Conservation (phyloP, 2,888 invertebrate species). For the Dione vanillae region DNA sequence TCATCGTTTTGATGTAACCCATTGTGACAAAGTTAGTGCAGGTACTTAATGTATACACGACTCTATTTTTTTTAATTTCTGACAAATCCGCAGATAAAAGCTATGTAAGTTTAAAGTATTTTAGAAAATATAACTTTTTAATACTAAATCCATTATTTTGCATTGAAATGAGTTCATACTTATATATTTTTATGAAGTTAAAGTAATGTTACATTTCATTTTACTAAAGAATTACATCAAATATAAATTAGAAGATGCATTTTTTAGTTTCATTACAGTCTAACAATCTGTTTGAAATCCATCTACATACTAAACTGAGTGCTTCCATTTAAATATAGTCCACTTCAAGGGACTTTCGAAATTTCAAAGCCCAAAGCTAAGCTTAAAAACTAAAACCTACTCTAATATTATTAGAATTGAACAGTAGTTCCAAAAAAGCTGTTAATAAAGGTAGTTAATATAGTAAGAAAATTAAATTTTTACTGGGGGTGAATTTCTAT, state of each 20-base stretch:
- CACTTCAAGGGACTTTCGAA: conserved; percentile 2
- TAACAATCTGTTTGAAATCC: neutral
- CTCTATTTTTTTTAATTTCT: no score
- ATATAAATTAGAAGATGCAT: neutral
- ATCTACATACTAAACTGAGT: neutral
- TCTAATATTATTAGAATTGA: neutral
- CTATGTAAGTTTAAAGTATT: no score
- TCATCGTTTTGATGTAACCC: no score
- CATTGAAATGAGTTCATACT: neutral
- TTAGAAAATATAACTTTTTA: neutral
- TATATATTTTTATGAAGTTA: neutral
- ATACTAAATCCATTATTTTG: neutral
- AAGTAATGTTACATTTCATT: neutral
- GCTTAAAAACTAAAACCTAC: neutral
- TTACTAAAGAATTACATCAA: neutral
- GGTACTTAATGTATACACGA: no score
- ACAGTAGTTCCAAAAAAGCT: neutral
- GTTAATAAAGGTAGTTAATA: no score
- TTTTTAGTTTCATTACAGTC: neutral
- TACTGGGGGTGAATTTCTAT: no score
- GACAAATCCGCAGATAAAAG: no score
- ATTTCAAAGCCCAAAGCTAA: neutral
- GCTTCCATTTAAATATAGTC: neutral
- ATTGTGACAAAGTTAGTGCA: no score
- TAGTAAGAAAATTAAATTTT: no score